Base-by-base conservation (phyloP, 1,140 invertebrate species). In the Leptinotarsa texana region DNA sequence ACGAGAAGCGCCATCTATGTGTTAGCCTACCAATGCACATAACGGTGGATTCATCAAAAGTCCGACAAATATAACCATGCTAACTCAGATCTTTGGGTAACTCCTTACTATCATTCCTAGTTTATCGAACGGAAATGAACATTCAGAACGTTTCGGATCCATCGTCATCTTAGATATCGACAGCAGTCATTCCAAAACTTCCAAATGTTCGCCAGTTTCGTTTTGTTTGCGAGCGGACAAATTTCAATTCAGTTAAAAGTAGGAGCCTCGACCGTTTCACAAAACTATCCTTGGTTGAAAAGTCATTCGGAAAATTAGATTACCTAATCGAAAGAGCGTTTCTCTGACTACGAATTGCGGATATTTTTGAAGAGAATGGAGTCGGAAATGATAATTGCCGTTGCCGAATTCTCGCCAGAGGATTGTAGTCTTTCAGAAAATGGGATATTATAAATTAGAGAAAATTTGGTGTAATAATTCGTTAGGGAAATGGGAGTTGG, bases 171-270 rank as follows among this genome's bases (percentile, higher is more conserved):
- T 4, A 5, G 51, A 57, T 57, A 57, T n/a, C 17, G 51, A 57
- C 51, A 57, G 51, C 6, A 57, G 51, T 18, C 15, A 57, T 57
- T 57, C 17, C 17, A 18, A 57, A 57, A 57, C 51, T 57, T 57
- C 51, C n/a, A 57, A 57, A 57, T 57, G 51, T 57, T 57, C 51
- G 17, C 17, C 51, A 57, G n/a, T 57, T 57, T 57, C 51, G 2
- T 57, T 42, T 57, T 18, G 51, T 57, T 57, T 17, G 15, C n/a
- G 17, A 57, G n/a, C 51, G 51, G 17, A 8, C 51, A 57, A 57
- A 57, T 57, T 57, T 57, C 51, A 57, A 57, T 57, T 57, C 51
- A n/a, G 15, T 57, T 57, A 18, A n/a, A 57, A 57, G 51, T 57
- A 13, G 17, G n/a, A 15, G 51, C 4, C 51, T 1, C 17, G 2